A percentile compares a stretch with the other conserved stretches of the same genome.
Conservation (phyloP, 2,113 vertebrate genomes). For the Anser cygnoides region DNA sequence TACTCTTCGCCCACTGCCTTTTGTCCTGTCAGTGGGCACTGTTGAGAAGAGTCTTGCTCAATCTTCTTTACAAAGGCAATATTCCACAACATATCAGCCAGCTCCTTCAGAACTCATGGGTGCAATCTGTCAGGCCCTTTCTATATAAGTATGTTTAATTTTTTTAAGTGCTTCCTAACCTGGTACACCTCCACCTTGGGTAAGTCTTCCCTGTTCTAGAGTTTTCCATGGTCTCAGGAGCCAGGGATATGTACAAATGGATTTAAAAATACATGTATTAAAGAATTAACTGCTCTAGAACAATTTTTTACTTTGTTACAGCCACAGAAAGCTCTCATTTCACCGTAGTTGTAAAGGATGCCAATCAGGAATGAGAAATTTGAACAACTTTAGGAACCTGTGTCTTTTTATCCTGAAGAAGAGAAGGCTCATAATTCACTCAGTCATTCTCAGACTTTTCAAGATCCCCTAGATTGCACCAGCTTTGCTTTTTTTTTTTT, state of each 20-base stretch:
- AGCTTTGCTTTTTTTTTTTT: background rate
- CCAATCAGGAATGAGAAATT: background rate
- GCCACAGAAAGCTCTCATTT: background rate
- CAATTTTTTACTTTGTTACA: background rate
- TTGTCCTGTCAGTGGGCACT: background rate
- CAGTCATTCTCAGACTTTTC: background rate
- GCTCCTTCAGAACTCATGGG: fast-evolving
- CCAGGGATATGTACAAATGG: background rate
- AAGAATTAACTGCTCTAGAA: background rate
- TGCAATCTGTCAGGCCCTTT: background rate
- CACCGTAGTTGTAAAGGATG: background rate
- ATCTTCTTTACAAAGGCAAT: background rate
- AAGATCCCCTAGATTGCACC: background rate
- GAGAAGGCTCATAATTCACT: background rate
- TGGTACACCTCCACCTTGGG: background rate
- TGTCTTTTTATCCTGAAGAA: background rate
- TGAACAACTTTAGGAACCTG: background rate
- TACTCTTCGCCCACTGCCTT: background rate
- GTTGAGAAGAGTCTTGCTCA: background rate
- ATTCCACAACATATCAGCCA: background rate
- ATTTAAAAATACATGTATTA: background rate
- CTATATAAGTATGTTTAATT: background rate
- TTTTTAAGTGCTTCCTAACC: background rate
- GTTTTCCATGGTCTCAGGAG: background rate
- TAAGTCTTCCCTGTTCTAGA: background rate